Conservation (phyloP, 2,113 vertebrate species). For the Probosciger aterrimus region DNA sequence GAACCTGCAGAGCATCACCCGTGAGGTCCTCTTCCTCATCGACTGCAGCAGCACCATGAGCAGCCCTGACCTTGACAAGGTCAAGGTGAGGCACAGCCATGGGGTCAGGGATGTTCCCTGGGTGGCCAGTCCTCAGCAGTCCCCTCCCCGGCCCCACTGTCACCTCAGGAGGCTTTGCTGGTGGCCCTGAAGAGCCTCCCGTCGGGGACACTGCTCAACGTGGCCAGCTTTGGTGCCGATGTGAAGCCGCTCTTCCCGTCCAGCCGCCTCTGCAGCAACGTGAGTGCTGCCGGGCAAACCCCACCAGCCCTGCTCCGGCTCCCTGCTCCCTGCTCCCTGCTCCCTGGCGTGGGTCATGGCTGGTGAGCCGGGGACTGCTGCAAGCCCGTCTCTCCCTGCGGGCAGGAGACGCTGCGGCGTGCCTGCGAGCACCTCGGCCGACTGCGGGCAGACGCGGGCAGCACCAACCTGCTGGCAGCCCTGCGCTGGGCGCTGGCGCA, state of each 20-base stretch:
- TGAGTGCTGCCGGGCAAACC: constrained; percentile 46
- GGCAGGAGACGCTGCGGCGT: constrained; percentile 78
- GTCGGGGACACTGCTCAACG: constrained; percentile 83
- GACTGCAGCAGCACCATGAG: constrained; percentile 76
- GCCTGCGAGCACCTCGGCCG: constrained; percentile 80
- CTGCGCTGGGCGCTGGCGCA: constrained; percentile 87
- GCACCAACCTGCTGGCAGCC: constrained; percentile 80
- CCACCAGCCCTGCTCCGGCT: not conserved
- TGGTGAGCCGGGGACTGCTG: accelerated
- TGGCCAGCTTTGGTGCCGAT: constrained; percentile 77
- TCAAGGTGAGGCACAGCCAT: constrained; percentile 68
- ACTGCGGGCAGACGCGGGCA: constrained; percentile 65
- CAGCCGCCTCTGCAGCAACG: constrained; percentile 88
- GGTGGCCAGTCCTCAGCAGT: not conserved
- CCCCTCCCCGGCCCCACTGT: not conserved
- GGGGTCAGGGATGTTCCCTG: not conserved
- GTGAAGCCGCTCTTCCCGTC: constrained; percentile 83
- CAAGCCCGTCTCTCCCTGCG: accelerated
- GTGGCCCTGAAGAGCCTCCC: constrained; percentile 93
- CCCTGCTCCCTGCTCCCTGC: not conserved
- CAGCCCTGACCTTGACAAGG: constrained; percentile 70
- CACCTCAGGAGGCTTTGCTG: constrained; percentile 85
- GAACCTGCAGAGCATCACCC: constrained; percentile 81
- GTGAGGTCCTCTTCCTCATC: constrained; percentile 89
- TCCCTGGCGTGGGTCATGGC: accelerated